These are phyloP conservation scores for Mormyrus iriodes DNA, from an alignment of 2,113 vertebrate species.

Conservation along the genomic window DNA sequence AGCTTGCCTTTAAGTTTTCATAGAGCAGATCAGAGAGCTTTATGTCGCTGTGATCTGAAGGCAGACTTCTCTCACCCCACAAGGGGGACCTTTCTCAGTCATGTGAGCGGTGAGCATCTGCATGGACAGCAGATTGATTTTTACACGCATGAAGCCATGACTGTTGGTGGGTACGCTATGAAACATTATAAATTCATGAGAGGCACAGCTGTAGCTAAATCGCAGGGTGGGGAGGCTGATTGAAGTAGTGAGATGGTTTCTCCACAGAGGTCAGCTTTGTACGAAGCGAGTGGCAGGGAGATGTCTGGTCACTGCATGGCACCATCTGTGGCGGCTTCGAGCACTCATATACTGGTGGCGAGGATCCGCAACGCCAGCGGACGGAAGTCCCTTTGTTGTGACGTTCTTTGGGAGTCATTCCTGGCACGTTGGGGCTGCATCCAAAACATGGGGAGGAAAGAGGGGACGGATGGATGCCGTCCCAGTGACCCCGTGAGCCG, in stretches of 20 bases:
- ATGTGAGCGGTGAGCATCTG: not conserved
- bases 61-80: not conserved
- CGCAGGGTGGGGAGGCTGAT: slow-evolving; percentile 18
- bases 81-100: not conserved
- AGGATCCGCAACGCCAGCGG: slow-evolving; percentile 50
- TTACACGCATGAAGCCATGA: not conserved
- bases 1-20: not conserved
- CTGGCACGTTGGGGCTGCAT: not conserved
- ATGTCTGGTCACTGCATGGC: not conserved
- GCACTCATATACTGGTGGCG: not conserved
- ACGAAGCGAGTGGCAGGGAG: slow-evolving; percentile 18
- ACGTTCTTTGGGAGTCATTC: not conserved
- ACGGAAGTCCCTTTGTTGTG: slow-evolving; percentile 33
- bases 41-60: not conserved
- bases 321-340: not conserved
- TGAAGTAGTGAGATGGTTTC: slow-evolving; percentile 42
- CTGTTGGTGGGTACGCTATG: too few species aligned
- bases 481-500: not conserved
- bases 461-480: not conserved
- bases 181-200: slow-evolving; percentile 25
- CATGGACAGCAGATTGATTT: not conserved
- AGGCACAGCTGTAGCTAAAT: slow-evolving; percentile 7
- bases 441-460: not conserved
- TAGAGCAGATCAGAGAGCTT: not conserved
- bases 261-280: slow-evolving; percentile 29